These are phyloP conservation scores for Balearica regulorum DNA, from an alignment of 2,797 vertebrate species.

Conservation along the genomic window DNA sequence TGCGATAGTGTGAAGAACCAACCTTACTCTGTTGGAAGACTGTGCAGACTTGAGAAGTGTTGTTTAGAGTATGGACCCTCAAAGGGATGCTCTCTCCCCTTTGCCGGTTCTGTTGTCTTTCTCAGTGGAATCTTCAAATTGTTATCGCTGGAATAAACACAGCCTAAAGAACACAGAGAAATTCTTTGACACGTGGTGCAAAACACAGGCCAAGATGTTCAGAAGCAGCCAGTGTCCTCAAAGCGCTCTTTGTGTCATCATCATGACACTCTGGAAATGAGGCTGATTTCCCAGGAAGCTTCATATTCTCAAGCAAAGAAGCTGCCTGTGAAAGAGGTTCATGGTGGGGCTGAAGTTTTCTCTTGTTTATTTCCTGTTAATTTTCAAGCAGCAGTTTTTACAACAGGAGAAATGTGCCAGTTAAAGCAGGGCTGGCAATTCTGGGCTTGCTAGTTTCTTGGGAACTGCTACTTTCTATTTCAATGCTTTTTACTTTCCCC, in stretches of 20 bases:
- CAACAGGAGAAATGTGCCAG: not conserved
- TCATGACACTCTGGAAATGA: not conserved
- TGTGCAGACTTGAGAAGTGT: not conserved
- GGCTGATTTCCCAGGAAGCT: not conserved
- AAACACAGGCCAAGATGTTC: not conserved
- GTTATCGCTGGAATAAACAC: constrained; percentile 22
- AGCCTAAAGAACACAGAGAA: not conserved
- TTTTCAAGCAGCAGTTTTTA: not conserved
- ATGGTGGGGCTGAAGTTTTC: not conserved
- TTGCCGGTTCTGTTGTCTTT: constrained; percentile 19
- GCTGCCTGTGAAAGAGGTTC: not conserved
- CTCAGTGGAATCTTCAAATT: constrained; percentile 7
- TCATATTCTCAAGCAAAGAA: not conserved
- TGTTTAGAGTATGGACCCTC: not conserved
- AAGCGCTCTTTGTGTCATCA: not conserved
- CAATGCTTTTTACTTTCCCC: not conserved
- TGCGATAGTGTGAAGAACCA: not conserved
- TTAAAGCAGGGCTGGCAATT: not conserved
- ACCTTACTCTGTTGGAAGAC: not conserved
- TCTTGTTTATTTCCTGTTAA: not conserved
- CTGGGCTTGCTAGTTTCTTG: not conserved
- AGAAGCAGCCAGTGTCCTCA: not conserved
- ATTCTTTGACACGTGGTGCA: not conserved
- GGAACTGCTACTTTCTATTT: not conserved
- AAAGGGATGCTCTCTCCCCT: not conserved